Percentiles rank a stretch among this genome's conserved stretches.
phyloP scores from a whole-genome alignment of 2,888 invertebrate species.

The Junonia oenone region DNA sequence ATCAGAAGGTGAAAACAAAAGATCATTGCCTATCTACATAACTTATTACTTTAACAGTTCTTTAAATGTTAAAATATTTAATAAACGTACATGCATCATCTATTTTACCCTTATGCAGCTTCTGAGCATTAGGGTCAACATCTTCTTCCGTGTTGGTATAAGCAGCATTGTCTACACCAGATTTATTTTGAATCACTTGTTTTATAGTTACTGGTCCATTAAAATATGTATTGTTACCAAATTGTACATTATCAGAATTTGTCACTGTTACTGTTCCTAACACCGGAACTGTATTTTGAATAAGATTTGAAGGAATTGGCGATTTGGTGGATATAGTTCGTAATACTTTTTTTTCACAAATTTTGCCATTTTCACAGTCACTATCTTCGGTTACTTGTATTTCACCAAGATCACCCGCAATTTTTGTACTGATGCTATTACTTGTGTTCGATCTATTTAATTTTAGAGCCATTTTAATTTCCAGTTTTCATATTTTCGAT shows the following conservation, averaged over 20 bases:
- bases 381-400: constrained; percentile 53
- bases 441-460: constrained; percentile 14
- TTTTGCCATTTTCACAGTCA: constrained; percentile 43
- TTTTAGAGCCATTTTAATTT: constrained; percentile 26
- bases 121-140: background rate
- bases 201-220: constrained; percentile 89
- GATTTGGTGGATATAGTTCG: constrained; percentile 36
- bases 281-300: constrained; percentile 42
- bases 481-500: constrained; percentile 9
- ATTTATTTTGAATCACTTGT: constrained; percentile 80
- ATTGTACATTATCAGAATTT: constrained; percentile 85
- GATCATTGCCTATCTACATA: background rate
- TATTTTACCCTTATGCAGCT: constrained; percentile 5
- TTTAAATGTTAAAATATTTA: background rate
- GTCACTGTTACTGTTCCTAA: constrained; percentile 82
- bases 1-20: no score
- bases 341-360: constrained; percentile 33
- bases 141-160: constrained; percentile 42
- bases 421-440: constrained; percentile 42
- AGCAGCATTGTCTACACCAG: constrained; percentile 54
- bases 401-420: constrained; percentile 55
- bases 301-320: constrained; percentile 41
- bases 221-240: constrained; percentile 87
- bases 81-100: constrained; percentile 20
- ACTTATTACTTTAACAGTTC: background rate